Conservation (phyloP, 1,140 invertebrate genomes). For the Ptiloglossa arizonensis region DNA sequence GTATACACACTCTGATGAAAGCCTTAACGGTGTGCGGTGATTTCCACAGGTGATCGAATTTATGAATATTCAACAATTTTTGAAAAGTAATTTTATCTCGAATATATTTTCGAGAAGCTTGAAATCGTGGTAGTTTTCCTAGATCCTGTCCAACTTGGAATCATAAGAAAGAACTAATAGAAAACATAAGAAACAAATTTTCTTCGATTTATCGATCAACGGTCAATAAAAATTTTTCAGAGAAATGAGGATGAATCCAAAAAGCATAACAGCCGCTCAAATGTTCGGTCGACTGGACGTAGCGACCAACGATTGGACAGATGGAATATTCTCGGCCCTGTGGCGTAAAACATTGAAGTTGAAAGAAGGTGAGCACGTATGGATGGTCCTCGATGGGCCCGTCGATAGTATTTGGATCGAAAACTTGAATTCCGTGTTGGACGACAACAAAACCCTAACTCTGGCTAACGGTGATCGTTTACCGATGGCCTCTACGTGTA, state of each 20-base stretch:
- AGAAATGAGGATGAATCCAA: slow-evolving; percentile 99
- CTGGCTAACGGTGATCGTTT: slow-evolving; percentile 96
- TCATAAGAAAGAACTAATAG: too few species aligned
- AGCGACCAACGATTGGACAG: slow-evolving; percentile 99
- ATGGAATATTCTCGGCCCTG: slow-evolving; percentile 97
- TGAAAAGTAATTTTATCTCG: too few species aligned
- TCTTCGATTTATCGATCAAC: neutral
- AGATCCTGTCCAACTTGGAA: too few species aligned
- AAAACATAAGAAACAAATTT: too few species aligned
- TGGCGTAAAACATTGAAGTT: slow-evolving; percentile 96
- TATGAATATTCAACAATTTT: neutral
- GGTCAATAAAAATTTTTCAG: slow-evolving; percentile 75
- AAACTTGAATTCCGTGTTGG: slow-evolving; percentile 97
- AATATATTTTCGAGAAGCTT: too few species aligned
- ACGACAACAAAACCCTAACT: slow-evolving; percentile 97
- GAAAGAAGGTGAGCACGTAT: slow-evolving; percentile 93
- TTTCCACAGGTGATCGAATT: slow-evolving; percentile 86
- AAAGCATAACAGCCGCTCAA: slow-evolving; percentile 97
- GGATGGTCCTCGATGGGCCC: slow-evolving; percentile 96
- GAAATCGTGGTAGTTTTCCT: too few species aligned
- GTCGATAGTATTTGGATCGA: slow-evolving; percentile 99
- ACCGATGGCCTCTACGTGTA: slow-evolving; percentile 94
- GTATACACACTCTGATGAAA: slow-evolving; percentile 97
- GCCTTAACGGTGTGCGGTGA: slow-evolving; percentile 92
- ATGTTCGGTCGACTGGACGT: slow-evolving; percentile 98